phyloP scores from a whole-genome alignment of 1,140 invertebrate species.

The Anagrus nilaparvatae region DNA sequence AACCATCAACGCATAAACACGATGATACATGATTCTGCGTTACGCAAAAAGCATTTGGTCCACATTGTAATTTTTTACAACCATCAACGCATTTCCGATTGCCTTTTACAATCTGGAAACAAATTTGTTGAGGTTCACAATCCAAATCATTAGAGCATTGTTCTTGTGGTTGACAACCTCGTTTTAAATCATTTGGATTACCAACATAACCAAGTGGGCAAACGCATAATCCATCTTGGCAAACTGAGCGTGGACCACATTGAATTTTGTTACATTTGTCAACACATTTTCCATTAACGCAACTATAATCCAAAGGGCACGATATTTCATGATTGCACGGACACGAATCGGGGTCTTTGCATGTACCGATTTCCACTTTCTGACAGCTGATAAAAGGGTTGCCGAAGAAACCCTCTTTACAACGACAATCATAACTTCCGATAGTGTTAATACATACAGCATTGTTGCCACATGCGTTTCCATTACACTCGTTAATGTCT shows the following conservation, averaged over 20 bases:
- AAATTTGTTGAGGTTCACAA: slow-evolving; percentile 72
- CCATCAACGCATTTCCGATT: slow-evolving; percentile 73
- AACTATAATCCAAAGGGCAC: slow-evolving; percentile 66
- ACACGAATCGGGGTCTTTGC: slow-evolving; percentile 57
- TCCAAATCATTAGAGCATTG: slow-evolving; percentile 71
- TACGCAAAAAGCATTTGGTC: slow-evolving; percentile 79
- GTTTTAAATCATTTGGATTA: slow-evolving; percentile 57
- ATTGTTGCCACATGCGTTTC: slow-evolving; percentile 71
- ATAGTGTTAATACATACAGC: slow-evolving; percentile 81
- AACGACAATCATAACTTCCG: slow-evolving; percentile 79
- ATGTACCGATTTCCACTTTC: slow-evolving; percentile 53
- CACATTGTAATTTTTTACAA: slow-evolving; percentile 78
- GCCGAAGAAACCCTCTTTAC: slow-evolving; percentile 67
- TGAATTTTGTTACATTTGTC: slow-evolving; percentile 60
- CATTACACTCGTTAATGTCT: slow-evolving; percentile 75
- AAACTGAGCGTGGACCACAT: slow-evolving; percentile 74
- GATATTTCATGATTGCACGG: slow-evolving; percentile 55
- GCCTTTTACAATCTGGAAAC: slow-evolving; percentile 69
- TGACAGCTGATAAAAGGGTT: slow-evolving; percentile 77
- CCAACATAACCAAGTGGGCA: slow-evolving; percentile 72
- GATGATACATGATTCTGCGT: slow-evolving; percentile 71
- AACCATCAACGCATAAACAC: slow-evolving; percentile 74
- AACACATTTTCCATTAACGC: slow-evolving; percentile 57
- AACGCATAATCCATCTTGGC: slow-evolving; percentile 65
- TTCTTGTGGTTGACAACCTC: slow-evolving; percentile 59